Percentiles rank a stretch among this genome's conserved stretches.
These are phyloP conservation scores for Poeciliopsis gracilis DNA, from an alignment of 2,797 vertebrate genomes.

Conservation along the genomic window DNA sequence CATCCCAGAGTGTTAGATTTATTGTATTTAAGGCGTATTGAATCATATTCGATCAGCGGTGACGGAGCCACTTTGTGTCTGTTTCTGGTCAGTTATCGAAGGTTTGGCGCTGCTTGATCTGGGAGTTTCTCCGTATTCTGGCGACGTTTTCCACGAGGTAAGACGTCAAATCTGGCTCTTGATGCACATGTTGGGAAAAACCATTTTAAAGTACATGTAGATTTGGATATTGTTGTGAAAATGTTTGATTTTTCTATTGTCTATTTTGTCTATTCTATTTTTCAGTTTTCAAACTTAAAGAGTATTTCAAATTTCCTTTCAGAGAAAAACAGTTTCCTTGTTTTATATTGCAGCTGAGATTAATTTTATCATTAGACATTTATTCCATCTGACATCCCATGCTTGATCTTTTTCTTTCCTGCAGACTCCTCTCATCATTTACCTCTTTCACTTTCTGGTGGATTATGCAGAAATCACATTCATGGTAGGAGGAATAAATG, in stretches of 20 bases:
- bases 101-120: conserved; percentile 94
- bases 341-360: background rate
- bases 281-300: background rate
- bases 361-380: background rate
- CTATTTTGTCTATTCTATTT: no score
- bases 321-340: no score
- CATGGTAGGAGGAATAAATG: conserved; percentile 79
- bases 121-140: conserved; percentile 94
- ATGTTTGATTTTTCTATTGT: no score
- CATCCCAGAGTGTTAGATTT: background rate
- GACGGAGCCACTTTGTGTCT: background rate
- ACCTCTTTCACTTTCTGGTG: conserved; percentile 96
- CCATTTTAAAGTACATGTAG: background rate
- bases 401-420: background rate
- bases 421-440: conserved; percentile 96
- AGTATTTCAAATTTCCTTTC: background rate
- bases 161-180: conserved; percentile 39
- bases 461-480: conserved; percentile 97
- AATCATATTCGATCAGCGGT: no score
- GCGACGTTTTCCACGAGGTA: conserved; percentile 98
- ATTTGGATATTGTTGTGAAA: background rate
- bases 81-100: conserved; percentile 88
- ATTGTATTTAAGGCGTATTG: no score
- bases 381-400: background rate
- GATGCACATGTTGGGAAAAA: background rate